phyloP scores from a whole-genome alignment of 2,113 vertebrate species.

The Hassar affinis region DNA sequence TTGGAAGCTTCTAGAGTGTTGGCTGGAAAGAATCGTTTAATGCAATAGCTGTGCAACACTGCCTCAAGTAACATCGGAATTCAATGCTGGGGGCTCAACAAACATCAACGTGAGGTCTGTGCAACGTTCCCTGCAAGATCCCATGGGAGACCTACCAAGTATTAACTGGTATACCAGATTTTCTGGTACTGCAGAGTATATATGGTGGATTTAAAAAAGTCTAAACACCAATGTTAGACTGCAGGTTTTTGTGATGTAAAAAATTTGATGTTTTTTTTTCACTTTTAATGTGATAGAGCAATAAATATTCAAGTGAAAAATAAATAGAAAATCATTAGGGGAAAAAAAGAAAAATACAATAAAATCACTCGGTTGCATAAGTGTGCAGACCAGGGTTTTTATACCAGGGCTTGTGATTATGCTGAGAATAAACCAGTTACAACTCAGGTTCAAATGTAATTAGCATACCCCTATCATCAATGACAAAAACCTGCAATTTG shows the following conservation, averaged over 20 bases:
- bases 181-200: no score
- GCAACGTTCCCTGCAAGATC: no score
- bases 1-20: no score
- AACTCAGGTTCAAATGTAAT: background rate
- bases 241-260: background rate
- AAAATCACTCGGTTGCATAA: background rate
- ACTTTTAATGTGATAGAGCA: background rate
- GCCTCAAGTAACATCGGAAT: no score
- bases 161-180: no score
- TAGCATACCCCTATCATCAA: background rate
- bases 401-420: background rate
- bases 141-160: no score
- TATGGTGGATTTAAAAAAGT: no score
- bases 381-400: background rate
- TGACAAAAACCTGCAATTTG: background rate
- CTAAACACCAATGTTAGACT: background rate
- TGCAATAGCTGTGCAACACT: no score
- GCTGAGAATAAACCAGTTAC: background rate
- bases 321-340: background rate
- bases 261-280: background rate
- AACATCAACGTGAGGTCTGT: no score
- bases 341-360: background rate
- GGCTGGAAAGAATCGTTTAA: no score
- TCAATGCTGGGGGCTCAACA: no score
- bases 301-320: background rate